A percentile compares a stretch with the other conserved stretches of the same genome.
Evolutionary conservation across 2,888 invertebrate species (phyloP).

Genomic region (Stictocephala bisonia): DNA sequence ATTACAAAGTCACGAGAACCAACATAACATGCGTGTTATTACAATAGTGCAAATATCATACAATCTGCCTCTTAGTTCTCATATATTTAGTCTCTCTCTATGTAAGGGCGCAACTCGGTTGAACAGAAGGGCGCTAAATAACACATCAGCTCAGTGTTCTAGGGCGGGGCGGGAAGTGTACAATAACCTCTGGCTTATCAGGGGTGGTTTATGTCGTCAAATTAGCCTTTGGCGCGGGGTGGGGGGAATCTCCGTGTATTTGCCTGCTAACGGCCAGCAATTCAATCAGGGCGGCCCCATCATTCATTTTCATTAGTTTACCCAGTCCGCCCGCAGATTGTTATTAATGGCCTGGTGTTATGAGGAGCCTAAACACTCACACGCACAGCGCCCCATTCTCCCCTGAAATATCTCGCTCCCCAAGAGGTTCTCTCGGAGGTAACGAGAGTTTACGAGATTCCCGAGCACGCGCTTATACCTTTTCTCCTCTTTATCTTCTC

Average conservation of each 20-base stretch:
- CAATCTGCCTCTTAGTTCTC: no score
- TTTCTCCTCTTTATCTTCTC: slow-evolving; percentile 15
- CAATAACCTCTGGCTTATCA: slow-evolving; percentile 41
- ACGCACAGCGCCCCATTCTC: slow-evolving; percentile 13
- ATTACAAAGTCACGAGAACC: no score
- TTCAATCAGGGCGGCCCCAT: slow-evolving; percentile 39
- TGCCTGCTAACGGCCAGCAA: slow-evolving; percentile 33
- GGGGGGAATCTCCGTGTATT: slow-evolving; percentile 17
- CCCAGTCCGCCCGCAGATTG: slow-evolving; percentile 28
- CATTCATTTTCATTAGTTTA: slow-evolving; percentile 39
- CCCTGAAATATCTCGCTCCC: slow-evolving; percentile 3
- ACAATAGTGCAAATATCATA: no score
- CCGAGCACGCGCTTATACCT: slow-evolving; percentile 2
- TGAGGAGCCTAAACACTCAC: slow-evolving; percentile 19
- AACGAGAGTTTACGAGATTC: slow-evolving; percentile 18
- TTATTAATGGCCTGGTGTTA: slow-evolving; percentile 34
- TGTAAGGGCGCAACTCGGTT: background rate
- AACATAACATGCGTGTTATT: no score
- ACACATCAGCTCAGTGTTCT: slow-evolving; percentile 12
- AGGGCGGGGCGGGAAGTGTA: slow-evolving; percentile 19
- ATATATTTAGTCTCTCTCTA: no score
- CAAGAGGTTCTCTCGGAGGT: background rate
- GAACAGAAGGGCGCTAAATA: slow-evolving; percentile 22
- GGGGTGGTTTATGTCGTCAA: slow-evolving; percentile 38
- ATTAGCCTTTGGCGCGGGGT: slow-evolving; percentile 11